Evolutionary conservation across 2,113 vertebrate species (phyloP).

Genomic region (Ictalurus punctatus): DNA sequence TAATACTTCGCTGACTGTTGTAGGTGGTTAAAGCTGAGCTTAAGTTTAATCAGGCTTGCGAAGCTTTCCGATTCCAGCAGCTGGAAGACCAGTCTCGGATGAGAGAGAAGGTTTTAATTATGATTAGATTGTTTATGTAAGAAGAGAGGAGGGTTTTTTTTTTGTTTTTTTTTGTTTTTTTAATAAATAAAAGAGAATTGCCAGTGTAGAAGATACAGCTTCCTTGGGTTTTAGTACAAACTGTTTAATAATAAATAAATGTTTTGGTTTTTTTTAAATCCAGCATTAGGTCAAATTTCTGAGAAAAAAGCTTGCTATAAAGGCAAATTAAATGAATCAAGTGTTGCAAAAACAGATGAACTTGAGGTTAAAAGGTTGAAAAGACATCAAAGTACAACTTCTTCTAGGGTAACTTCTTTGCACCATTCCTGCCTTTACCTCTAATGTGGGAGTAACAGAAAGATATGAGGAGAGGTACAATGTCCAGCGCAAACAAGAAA

Average conservation of each 20-base stretch:
- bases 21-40: too few relatives aligned
- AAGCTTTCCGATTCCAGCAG: neutral
- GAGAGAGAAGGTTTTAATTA: neutral
- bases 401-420: neutral
- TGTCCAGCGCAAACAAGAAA: neutral
- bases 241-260: too few relatives aligned
- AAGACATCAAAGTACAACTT: too few relatives aligned
- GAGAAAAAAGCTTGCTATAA: neutral
- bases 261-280: too few relatives aligned
- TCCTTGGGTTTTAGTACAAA: neutral
- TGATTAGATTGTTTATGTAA: neutral
- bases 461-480: neutral
- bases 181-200: neutral
- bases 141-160: neutral
- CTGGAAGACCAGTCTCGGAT: neutral
- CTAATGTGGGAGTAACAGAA: neutral
- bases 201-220: neutral
- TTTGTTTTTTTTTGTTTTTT: neutral
- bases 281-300: neutral
- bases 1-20: neutral
- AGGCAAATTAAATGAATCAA: neutral
- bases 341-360: neutral
- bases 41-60: neutral
- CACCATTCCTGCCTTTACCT: neutral
- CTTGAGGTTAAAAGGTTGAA: neutral